Evolutionary conservation across 2,113 vertebrate genomes (phyloP).

Genomic region (Gymnocephalus cernua): DNA sequence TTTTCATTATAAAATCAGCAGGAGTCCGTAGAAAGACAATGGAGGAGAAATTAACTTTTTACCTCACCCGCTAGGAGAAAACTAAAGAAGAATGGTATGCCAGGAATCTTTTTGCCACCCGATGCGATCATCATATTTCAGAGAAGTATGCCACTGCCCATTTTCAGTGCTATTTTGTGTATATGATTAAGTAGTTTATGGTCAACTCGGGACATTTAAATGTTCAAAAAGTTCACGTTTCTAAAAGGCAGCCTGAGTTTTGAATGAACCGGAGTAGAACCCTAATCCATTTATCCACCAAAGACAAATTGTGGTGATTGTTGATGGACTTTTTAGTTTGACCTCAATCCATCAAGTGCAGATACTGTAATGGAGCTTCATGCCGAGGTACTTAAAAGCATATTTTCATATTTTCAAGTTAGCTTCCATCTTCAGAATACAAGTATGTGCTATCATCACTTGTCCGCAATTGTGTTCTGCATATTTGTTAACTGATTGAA

Average conservation of each 20-base stretch:
- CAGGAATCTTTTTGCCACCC: neutral
- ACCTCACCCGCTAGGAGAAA: constrained; percentile 10
- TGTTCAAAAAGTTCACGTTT: neutral
- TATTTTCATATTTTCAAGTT: neutral
- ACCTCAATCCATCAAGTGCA: neutral
- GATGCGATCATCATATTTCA: constrained; percentile 16
- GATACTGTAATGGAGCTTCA: neutral
- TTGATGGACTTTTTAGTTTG: neutral
- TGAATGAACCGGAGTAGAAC: neutral
- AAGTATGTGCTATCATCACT: neutral
- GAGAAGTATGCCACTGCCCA: neutral
- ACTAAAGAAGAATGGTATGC: constrained; percentile 2
- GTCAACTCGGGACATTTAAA: neutral
- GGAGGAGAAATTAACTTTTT: constrained; percentile 25
- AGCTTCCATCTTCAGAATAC: neutral
- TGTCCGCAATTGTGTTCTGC: neutral
- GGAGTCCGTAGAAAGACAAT: constrained; percentile 20
- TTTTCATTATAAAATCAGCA: constrained; percentile 52
- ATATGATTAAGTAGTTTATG: constrained; percentile 6
- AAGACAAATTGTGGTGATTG: neutral
- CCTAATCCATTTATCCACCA: neutral
- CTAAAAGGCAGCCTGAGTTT: neutral
- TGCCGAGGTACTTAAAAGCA: neutral
- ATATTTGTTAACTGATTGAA: neutral
- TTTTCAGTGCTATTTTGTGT: constrained; percentile 3